These are phyloP conservation scores for Periparus ater DNA, from an alignment of 2,797 vertebrate species.

Conservation along the genomic window DNA sequence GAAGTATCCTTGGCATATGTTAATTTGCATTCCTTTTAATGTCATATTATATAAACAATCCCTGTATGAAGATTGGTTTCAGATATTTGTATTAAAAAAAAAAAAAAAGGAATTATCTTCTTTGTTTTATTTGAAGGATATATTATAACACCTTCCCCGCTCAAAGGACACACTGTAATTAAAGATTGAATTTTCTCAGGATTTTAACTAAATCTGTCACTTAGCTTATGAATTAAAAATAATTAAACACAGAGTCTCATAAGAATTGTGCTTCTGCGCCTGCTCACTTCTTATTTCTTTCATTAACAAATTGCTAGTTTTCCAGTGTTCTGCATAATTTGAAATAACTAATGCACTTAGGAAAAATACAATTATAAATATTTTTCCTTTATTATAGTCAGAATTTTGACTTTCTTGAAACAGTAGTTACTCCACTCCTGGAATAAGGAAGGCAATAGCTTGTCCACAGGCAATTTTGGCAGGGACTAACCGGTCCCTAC, in stretches of 20 bases:
- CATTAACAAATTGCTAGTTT: not conserved
- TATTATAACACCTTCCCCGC: not conserved
- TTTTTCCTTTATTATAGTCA: not conserved
- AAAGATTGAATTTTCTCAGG: slow-evolving; percentile 45
- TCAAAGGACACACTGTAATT: slow-evolving; percentile 49
- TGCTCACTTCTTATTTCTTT: slow-evolving; percentile 11
- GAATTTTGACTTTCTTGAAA: not conserved
- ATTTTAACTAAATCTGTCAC: slow-evolving; percentile 59
- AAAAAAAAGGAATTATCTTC: not conserved
- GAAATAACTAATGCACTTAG: not conserved
- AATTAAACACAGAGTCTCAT: slow-evolving; percentile 47
- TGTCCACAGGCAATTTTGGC: not conserved
- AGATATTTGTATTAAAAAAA: slow-evolving; percentile 11
- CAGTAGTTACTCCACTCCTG: not conserved
- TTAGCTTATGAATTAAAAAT: slow-evolving; percentile 58
- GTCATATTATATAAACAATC: slow-evolving; percentile 21
- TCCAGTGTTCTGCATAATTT: not conserved
- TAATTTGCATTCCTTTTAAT: slow-evolving; percentile 44
- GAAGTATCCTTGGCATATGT: slow-evolving; percentile 16
- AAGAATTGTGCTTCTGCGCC: slow-evolving; percentile 17
- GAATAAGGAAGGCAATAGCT: not conserved
- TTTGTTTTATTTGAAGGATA: slow-evolving; percentile 40
- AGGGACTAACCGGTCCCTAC: not conserved
- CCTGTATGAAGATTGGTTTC: slow-evolving; percentile 9
- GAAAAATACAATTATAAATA: not conserved